Conservation (phyloP, 2,113 vertebrate genomes). For the Theristicus caerulescens region DNA sequence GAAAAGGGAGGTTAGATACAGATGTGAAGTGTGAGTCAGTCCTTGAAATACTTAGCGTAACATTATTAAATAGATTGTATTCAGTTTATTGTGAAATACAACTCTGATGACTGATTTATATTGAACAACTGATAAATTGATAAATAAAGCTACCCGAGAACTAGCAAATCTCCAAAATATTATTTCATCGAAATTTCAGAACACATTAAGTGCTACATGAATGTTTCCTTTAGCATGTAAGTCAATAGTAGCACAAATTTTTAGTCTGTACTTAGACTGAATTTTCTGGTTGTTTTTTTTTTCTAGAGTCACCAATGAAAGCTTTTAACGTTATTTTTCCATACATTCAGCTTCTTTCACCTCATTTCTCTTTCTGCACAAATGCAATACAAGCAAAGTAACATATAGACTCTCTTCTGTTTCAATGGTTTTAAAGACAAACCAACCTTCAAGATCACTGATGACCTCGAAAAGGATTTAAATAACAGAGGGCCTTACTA, state of each 20-base stretch:
- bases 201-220: not conserved
- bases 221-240: not conserved
- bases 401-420: not conserved
- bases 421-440: not conserved
- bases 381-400: not conserved
- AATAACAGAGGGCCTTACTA: not conserved
- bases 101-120: not conserved
- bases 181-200: not conserved
- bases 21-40: not conserved
- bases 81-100: not conserved
- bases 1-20: not conserved
- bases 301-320: not conserved
- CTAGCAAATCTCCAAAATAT: not conserved
- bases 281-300: not conserved
- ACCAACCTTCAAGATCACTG: not conserved
- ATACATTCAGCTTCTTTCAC: not conserved
- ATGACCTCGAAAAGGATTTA: not conserved
- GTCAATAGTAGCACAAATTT: not conserved
- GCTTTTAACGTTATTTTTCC: not conserved
- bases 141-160: not conserved
- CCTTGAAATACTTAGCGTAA: not conserved
- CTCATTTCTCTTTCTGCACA: not conserved
- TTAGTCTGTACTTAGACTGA: not conserved
- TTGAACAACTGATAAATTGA: not conserved
- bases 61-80: not conserved